Evolutionary conservation across 1,140 invertebrate species (phyloP), one percentile per base, ranked within the genome.

Genomic region (Bombus fervidus): DNA sequence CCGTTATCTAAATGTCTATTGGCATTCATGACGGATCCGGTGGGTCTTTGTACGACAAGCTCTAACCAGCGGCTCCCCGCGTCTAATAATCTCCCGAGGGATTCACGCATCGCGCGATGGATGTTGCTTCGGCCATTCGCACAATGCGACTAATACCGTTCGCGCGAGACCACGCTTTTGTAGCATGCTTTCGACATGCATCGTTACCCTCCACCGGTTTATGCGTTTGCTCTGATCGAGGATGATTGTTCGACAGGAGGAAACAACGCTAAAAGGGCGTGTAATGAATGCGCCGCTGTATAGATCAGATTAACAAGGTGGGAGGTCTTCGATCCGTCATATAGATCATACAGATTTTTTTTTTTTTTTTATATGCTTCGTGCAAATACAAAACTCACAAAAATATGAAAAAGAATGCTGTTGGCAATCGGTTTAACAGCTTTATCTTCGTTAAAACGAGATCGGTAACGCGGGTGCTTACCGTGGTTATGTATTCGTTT

Each of bases 1-100:
- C 88, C 53, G 81, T 87, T 89, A 91, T 92, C 90, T 88, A 81
- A 87, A 88, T 81, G 84, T 87, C 78, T 81, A 87, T 89, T 84
- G 85, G 84, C 86, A 83, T 71, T 84, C 68, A 77, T 34, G 43
- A 78, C 69, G 69, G 69, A 81, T 71, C 53, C 64, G 53, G n/a
- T 31, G 28, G 47, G 53, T 74, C 57, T 87, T 87, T 64, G 73
- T 43, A 13, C 53, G 73, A 64, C 62, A 47, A 31, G 31, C 41
- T 74, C 47, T n/a, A 47, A 43, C 53, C 39, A 80, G 53, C 64
- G 39, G 37, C 76, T 71, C 74, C 66, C 78, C 39, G 28, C 64
- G 78, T 69, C 73, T 85, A 72, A 80, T 72, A 59, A 43, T 43
- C 76, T 80, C 66, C 34, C 66, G 39, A 71, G 83, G 83, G 83